Percentiles rank a stretch among this genome's conserved stretches.
Evolutionary conservation across 2,797 vertebrate species (phyloP).

Genomic region (Meda fulgida): DNA sequence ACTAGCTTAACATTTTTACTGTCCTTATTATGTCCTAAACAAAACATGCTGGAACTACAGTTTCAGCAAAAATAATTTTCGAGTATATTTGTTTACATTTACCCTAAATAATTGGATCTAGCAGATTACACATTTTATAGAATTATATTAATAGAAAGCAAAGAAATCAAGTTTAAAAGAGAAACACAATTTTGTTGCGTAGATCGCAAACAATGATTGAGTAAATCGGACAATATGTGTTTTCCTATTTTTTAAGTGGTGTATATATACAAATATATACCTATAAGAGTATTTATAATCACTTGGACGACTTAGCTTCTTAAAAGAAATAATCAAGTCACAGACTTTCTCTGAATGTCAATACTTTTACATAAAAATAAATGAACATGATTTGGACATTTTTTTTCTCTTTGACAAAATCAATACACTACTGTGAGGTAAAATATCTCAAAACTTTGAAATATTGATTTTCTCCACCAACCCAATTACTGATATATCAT

Average conservation of each 20-base stretch:
- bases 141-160: neutral
- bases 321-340: neutral
- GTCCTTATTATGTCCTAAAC: too few species aligned
- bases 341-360: neutral
- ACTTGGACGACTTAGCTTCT: neutral
- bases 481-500: neutral
- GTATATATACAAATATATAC: too few species aligned
- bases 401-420: neutral
- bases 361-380: neutral
- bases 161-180: neutral
- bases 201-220: too few species aligned
- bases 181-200: neutral
- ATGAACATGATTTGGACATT: too few species aligned
- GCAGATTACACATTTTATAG: too few species aligned
- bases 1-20: too few species aligned
- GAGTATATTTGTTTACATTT: too few species aligned
- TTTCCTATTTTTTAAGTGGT: neutral
- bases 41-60: too few species aligned
- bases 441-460: neutral
- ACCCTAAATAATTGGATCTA: too few species aligned
- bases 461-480: neutral
- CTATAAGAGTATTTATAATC: neutral
- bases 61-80: too few species aligned
- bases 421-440: neutral
- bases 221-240: too few species aligned